Base-by-base conservation (phyloP, 2,888 invertebrate species). In the Halictus ligatus region DNA sequence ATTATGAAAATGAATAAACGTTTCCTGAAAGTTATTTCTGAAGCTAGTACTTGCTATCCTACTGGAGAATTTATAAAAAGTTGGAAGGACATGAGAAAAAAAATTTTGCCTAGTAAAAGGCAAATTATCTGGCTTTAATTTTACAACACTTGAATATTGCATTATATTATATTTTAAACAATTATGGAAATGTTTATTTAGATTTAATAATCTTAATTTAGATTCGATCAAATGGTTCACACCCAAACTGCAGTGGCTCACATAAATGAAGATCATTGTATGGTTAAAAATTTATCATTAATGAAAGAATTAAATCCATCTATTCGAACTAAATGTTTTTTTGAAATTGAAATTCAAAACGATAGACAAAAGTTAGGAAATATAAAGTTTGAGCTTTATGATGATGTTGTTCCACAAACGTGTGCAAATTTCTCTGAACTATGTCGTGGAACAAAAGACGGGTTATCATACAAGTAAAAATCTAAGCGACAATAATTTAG, bases 381-480 rank as follows among this genome's bases (percentile, higher is more conserved):
- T 80, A 91, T 95, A 29, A 87, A 95, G 40, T 92, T 95, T 54
- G 94, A 95, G 88, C 90, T 95, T 6, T 95, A 95, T 80, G 87
- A 89, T 12, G 95, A 94, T 83, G 87, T 93, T 29, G 95, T 92
- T 25, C 95, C 95, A 3, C 91, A 84, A 75, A 94, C 94, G 0
- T 95, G 95, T 54, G 93, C 92, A 73, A 95, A 95, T 90, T 95
- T 95, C 67, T 86, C 92, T 75, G 89, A 93, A 40, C 91, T 95
- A 46, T 95, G 95, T 85, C 85, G 81, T 69, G 95, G 95, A 35
- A 83, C 84, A 15, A 87, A 80, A 21, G 88, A 93, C 67, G 94
- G 94, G 72, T 91, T 94, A 58, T 94, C 94, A 25, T 96, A 95
- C 90, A 94, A 92, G 92, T 95, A 93, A 71, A 80, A 98, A 43